Evolutionary conservation across 2,888 invertebrate genomes (phyloP), one percentile per base, ranked within the genome.

Genomic region (Lasioglossum figueresi): DNA sequence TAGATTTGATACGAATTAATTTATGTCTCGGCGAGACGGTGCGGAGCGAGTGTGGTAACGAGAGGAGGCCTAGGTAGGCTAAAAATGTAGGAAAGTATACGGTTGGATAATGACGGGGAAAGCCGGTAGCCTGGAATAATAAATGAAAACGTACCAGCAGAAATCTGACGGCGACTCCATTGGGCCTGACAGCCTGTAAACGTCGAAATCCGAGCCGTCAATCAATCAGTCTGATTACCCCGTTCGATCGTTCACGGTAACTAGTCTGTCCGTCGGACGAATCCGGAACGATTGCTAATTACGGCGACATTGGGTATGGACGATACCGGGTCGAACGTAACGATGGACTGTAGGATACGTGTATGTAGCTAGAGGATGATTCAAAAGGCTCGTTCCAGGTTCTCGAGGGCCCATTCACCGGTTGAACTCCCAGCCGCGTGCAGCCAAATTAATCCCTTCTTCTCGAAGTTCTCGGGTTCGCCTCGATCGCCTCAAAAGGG

Each of bases 181-280:
- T 68, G 34, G 66, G 34, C 27, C 52, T 70, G 83, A 80, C 83
- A 86, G 83, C 43, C 71, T 27, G 75, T 75, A 82, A 82, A 80
- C 86, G 79, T 86, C 82, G 59, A 79, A 79, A 79, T 86, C 82
- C 40, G 82, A 59, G 63, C 86, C 77, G 82, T 82, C 86, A 72
- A 72, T 86, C 86, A 86, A 80, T 77, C 82, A 71, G 71, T 37
- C 73, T 78, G 82, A 82, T 87, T 82, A 77, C 66, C 83, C 72
- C 68, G 80, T 80, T 75, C 77, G 77, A 79, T 75, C 82, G 72
- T 73, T 79, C 79, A n/a, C 56, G 63, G 76, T 71, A 80, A 79
- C 76, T 45, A 79, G 78, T 52, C 79, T 63, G 85, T 77, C 63
- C 72, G 68, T 70, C 78, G 43, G 59, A 45, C 66, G 76, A 63